Conservation (phyloP, 2,888 invertebrate genomes). For the Trissolcus japonicus region DNA sequence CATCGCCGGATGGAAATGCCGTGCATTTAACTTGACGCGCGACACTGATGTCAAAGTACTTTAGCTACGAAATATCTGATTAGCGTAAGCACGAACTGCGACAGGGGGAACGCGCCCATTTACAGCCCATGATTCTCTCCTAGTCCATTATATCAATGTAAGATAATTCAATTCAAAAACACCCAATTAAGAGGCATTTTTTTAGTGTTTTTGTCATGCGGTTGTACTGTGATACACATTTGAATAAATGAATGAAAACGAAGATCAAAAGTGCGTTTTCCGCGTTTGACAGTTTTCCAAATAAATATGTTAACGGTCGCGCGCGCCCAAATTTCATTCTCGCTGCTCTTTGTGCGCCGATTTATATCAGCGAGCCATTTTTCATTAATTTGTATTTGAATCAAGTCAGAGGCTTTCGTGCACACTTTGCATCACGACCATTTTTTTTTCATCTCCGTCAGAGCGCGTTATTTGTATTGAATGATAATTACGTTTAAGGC, state of each 20-base stretch:
- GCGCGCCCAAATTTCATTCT: slow-evolving; percentile 29
- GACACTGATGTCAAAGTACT: slow-evolving; percentile 59
- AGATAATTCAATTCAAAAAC: slow-evolving; percentile 49
- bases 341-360: slow-evolving; percentile 41
- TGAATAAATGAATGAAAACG: slow-evolving; percentile 54
- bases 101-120: slow-evolving; percentile 50
- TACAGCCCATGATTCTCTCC: slow-evolving; percentile 39
- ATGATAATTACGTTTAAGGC: slow-evolving; percentile 27
- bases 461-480: slow-evolving; percentile 17
- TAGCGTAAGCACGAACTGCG: slow-evolving; percentile 44
- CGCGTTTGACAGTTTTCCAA: slow-evolving; percentile 43
- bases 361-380: slow-evolving; percentile 41
- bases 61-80: slow-evolving; percentile 60
- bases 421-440: slow-evolving; percentile 36
- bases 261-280: slow-evolving; percentile 49
- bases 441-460: slow-evolving; percentile 10
- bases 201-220: slow-evolving; percentile 49
- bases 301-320: slow-evolving; percentile 46
- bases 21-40: slow-evolving; percentile 59
- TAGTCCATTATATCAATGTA: slow-evolving; percentile 49
- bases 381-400: slow-evolving; percentile 38
- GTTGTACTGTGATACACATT: slow-evolving; percentile 35
- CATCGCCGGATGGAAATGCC: slow-evolving; percentile 52
- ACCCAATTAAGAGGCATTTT: slow-evolving; percentile 55
- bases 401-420: slow-evolving; percentile 37